Conservation (phyloP, 2,888 invertebrate genomes). For the Trissonchulus latispiculum region DNA sequence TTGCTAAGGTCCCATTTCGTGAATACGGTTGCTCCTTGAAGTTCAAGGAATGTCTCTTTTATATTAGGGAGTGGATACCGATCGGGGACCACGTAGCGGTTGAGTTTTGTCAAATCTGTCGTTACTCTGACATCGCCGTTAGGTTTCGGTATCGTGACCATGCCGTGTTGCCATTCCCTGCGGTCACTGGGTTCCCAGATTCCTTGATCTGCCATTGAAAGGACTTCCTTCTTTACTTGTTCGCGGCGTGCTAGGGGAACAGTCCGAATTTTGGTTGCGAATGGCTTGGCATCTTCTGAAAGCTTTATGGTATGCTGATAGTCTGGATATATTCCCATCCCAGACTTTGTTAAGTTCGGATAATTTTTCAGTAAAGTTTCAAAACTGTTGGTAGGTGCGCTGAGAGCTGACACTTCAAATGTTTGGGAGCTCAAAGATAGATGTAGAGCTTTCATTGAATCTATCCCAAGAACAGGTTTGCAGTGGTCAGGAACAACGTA, state of each 20-base stretch:
- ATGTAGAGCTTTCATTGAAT: not conserved
- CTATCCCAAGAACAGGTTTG: not conserved
- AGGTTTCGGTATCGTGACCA: not conserved
- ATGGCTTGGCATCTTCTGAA: not conserved
- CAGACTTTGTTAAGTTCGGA: not conserved
- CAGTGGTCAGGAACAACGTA: not conserved
- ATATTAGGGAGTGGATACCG: not conserved
- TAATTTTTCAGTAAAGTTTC: not conserved
- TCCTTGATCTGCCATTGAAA: constrained; percentile 1
- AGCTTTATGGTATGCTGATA: not conserved
- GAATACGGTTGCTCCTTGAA: not conserved
- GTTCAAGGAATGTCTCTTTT: not conserved
- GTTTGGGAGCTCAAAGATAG: not conserved
- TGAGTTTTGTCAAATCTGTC: not conserved
- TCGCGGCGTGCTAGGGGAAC: constrained; percentile 8
- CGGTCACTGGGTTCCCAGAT: not conserved
- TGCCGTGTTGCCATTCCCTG: not conserved
- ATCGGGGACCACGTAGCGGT: not conserved
- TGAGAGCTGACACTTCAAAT: not conserved
- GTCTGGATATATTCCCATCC: not conserved
- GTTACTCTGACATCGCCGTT: not conserved
- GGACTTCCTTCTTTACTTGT: not conserved
- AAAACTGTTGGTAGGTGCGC: not conserved
- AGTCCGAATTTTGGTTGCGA: not conserved
- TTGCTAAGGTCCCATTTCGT: not conserved